Base-by-base conservation (phyloP, 2,797 vertebrate genomes). In the Diglossa cyanea region DNA sequence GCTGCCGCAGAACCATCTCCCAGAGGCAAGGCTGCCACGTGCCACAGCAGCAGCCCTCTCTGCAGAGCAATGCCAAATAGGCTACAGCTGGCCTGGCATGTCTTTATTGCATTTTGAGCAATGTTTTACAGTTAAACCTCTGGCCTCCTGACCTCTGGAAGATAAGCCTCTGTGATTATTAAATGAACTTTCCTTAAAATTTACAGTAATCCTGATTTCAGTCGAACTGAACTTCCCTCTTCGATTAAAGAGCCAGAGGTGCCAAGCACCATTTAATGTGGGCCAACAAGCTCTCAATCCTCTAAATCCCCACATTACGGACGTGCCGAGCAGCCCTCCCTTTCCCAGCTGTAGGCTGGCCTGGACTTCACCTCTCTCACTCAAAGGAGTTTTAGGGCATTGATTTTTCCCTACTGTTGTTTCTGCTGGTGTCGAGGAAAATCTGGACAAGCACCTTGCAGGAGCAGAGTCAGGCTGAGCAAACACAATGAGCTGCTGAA, bases 121-220 rank as follows among this genome's bases (percentile, higher is more conserved):
- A 94, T n/a, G 76, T 81, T 94, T 62, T 83, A 84, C 53, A 79
- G 70, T 55, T 73, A 33, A 93, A 74, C 62, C 60, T 65, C 83
- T 95, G 94, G 54, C 95, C 81, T 94, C 93, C 55, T 93, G 54
- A 63, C 50, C 53, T 86, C 93, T 48, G 60, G 60, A 42, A 90
- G 50, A 91, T 95, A 97, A 96, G 78, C 42, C 40, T 6, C 67
- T 76, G 54, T 15, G 74, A 86, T 74, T 95, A 80, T 57, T 87
- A 86, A 84, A 70, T 35, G 71, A 93, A 94, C 85, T 92, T 82
- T 63, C 86, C 82, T 94, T 55, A 65, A 72, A 60, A 90, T 94
- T n/a, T 91, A 79, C 57, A 75, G 44, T 84, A 78, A 86, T 55
- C 42, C 89, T 87, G 78, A 80, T 88, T 93, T 89, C 84, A 93